Percentiles rank a stretch among this genome's conserved stretches.
phyloP scores from a whole-genome alignment of 1,140 invertebrate species.

The Uloborus diversus region DNA sequence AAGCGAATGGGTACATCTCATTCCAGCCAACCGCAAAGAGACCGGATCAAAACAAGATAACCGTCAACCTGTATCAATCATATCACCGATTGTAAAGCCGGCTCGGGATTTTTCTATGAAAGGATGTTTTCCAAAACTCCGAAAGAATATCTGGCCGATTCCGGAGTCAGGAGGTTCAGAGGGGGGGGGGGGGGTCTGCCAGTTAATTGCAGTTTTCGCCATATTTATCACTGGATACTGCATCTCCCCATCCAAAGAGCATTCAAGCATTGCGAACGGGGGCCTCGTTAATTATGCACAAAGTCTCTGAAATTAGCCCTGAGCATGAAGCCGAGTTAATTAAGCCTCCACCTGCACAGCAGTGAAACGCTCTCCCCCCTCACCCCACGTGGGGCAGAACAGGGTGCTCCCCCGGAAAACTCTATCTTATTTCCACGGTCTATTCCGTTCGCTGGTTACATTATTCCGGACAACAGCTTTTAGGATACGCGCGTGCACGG shows the following conservation, averaged over 20 bases:
- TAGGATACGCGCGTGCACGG: slow-evolving; percentile 1
- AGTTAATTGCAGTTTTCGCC: slow-evolving; percentile 55
- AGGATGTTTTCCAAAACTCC: too few relatives aligned
- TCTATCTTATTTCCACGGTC: slow-evolving; percentile 38
- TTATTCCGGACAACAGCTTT: slow-evolving; percentile 55
- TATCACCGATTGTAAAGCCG: too few relatives aligned
- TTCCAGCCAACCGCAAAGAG: too few relatives aligned
- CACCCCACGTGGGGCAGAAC: background rate
- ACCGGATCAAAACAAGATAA: too few relatives aligned
- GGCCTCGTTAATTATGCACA: slow-evolving; percentile 55
- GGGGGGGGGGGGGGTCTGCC: slow-evolving; percentile 19
- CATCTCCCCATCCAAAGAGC: slow-evolving; percentile 33
- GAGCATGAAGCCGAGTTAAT: slow-evolving; percentile 57
- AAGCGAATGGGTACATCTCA: too few relatives aligned
- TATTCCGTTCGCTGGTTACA: slow-evolving; percentile 37
- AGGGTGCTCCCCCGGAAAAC: slow-evolving; percentile 31
- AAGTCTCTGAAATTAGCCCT: slow-evolving; percentile 55
- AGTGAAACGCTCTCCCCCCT: background rate
- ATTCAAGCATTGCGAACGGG: slow-evolving; percentile 52
- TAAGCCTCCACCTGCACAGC: slow-evolving; percentile 52
- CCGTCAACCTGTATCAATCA: too few relatives aligned
- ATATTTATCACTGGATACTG: slow-evolving; percentile 51
- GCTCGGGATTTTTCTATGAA: too few relatives aligned
- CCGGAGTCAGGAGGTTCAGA: too few relatives aligned
- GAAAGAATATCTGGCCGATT: too few relatives aligned